A percentile compares a stretch with the other conserved stretches of the same genome.
Evolutionary conservation across 2,113 vertebrate species (phyloP).

Genomic region (Phainopepla nitens): DNA sequence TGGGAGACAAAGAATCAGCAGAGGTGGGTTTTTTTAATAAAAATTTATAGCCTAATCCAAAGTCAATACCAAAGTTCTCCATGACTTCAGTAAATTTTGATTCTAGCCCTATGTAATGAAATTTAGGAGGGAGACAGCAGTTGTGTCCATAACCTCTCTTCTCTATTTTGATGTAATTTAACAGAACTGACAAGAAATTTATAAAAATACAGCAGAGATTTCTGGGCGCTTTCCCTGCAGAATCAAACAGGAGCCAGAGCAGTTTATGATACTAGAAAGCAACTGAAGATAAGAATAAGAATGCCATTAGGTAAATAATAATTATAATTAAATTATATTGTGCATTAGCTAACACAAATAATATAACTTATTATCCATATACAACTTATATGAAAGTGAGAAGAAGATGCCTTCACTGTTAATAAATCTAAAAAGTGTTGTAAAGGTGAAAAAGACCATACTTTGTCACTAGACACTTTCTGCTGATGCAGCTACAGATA

Average conservation of each 20-base stretch:
- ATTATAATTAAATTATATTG: background rate
- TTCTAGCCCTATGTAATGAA: background rate
- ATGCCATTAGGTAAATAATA: background rate
- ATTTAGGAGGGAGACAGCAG: background rate
- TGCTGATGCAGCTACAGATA: background rate
- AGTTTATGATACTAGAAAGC: background rate
- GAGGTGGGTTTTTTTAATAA: background rate
- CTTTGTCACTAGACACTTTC: background rate
- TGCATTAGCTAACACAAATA: background rate
- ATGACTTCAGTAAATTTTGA: background rate
- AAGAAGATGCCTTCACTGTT: background rate
- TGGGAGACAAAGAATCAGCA: background rate
- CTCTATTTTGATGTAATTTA: background rate
- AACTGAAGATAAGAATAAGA: background rate
- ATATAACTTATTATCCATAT: background rate
- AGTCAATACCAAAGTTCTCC: conserved; percentile 1
- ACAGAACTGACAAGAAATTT: background rate
- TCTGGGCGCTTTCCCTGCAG: background rate
- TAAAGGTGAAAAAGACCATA: background rate
- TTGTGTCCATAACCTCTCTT: background rate
- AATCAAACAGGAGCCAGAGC: background rate
- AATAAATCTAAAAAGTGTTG: background rate
- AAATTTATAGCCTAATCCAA: background rate
- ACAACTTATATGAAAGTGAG: background rate
- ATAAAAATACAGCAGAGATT: background rate